Evolutionary conservation across 1,140 invertebrate species (phyloP).

Genomic region (Thaumatotibia leucotreta): DNA sequence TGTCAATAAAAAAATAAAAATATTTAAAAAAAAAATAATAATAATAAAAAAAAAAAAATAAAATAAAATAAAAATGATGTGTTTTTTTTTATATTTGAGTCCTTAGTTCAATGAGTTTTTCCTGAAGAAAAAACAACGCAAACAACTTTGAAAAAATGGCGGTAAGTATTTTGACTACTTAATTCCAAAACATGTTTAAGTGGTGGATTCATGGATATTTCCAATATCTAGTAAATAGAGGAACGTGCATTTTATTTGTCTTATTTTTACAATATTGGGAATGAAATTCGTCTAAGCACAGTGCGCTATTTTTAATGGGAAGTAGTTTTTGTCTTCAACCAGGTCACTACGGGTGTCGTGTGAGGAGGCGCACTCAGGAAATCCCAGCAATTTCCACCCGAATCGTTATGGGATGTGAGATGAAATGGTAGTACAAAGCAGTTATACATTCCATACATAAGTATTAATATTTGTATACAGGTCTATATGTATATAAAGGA

Average conservation of each 20-base stretch:
- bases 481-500: constrained; percentile 8
- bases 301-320: background rate
- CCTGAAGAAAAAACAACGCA: too few relatives aligned
- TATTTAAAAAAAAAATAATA: too few relatives aligned
- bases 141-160: too few relatives aligned
- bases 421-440: constrained; percentile 57
- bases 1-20: too few relatives aligned
- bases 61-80: too few relatives aligned
- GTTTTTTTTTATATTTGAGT: too few relatives aligned
- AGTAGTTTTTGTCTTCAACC: background rate
- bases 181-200: too few relatives aligned
- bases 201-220: too few relatives aligned
- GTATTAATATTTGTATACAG: constrained; percentile 24
- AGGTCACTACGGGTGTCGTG: background rate
- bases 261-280: background rate
- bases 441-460: constrained; percentile 33
- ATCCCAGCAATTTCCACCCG: constrained; percentile 50
- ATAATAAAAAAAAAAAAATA: too few relatives aligned
- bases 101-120: too few relatives aligned
- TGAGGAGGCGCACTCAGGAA: constrained; percentile 48
- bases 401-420: constrained; percentile 26
- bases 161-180: too few relatives aligned
- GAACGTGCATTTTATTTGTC: background rate
- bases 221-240: too few relatives aligned
- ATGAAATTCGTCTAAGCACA: background rate